Conservation (phyloP, 2,888 invertebrate species). For the Dryobotodes eremita region DNA sequence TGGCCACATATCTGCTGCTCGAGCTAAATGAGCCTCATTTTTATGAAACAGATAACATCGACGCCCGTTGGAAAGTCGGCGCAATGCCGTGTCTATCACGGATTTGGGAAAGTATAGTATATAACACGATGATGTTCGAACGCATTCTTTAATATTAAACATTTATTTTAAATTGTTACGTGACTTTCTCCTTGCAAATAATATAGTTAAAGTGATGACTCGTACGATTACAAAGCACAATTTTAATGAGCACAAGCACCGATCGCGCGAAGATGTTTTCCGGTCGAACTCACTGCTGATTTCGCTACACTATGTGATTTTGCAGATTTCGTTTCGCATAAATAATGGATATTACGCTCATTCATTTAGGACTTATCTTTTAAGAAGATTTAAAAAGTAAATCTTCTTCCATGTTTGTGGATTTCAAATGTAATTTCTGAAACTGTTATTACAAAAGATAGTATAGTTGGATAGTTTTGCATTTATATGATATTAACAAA, state of each 20-base stretch:
- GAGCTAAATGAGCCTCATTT: constrained; percentile 80
- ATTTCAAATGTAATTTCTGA: constrained; percentile 17
- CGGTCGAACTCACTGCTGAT: constrained; percentile 24
- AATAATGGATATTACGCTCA: background rate
- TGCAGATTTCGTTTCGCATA: background rate
- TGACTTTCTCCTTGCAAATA: constrained; percentile 76
- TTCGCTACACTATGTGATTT: constrained; percentile 16
- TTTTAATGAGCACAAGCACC: constrained; percentile 61
- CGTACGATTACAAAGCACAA: constrained; percentile 64
- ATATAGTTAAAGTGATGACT: constrained; percentile 65
- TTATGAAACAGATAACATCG: constrained; percentile 72
- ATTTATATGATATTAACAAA: constrained; percentile 38
- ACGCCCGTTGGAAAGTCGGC: constrained; percentile 74
- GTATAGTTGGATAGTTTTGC: constrained; percentile 17
- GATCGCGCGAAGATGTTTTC: constrained; percentile 16
- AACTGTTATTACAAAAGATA: constrained; percentile 2
- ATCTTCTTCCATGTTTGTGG: background rate
- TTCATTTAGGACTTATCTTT: background rate
- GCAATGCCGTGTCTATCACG: constrained; percentile 73
- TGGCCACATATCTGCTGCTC: constrained; percentile 77
- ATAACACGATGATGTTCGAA: constrained; percentile 75
- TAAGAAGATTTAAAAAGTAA: constrained; percentile 1
- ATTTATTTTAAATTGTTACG: constrained; percentile 70
- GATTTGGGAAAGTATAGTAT: constrained; percentile 83
- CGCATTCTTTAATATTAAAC: constrained; percentile 73